These are phyloP conservation scores for Hedychridium roseum DNA, from an alignment of 2,888 invertebrate genomes.

Conservation along the genomic window DNA sequence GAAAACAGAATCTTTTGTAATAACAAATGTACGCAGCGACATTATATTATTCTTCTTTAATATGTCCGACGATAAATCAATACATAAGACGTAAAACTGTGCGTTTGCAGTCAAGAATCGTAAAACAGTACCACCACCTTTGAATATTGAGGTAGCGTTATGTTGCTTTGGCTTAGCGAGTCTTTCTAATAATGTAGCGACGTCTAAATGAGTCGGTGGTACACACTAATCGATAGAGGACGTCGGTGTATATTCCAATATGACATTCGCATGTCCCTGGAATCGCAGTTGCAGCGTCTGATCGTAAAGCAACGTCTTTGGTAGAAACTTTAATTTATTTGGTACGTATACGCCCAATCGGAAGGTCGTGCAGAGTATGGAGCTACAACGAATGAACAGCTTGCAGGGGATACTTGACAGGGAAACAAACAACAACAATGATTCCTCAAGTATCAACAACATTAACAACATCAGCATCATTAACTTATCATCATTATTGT, in stretches of 20 bases:
- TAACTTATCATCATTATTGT: constrained; percentile 48
- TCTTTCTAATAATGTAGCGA: constrained; percentile 32
- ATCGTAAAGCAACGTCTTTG: constrained; percentile 38
- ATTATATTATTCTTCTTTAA: too few species aligned
- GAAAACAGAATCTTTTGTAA: neutral
- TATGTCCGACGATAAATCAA: too few species aligned
- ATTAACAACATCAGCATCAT: constrained; percentile 54
- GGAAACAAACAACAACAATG: constrained; percentile 58
- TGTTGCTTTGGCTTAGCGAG: constrained; percentile 39
- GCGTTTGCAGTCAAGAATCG: too few species aligned
- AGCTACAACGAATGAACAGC: constrained; percentile 47
- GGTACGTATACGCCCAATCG: constrained; percentile 44
- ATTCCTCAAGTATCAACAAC: constrained; percentile 56
- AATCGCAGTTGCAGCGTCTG: too few species aligned
- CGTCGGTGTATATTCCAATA: too few species aligned
- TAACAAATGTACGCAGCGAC: too few species aligned
- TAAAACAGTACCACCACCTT: constrained; percentile 29
- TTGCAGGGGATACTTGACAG: constrained; percentile 43
- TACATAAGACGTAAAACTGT: too few species aligned
- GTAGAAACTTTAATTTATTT: constrained; percentile 46
- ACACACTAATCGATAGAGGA: too few species aligned
- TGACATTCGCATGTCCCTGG: too few species aligned
- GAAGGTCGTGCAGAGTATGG: constrained; percentile 43
- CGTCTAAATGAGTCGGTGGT: constrained; percentile 32
- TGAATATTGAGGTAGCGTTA: constrained; percentile 39